Evolutionary conservation across 2,888 invertebrate species (phyloP).

Genomic region (Hypsopygia costalis): DNA sequence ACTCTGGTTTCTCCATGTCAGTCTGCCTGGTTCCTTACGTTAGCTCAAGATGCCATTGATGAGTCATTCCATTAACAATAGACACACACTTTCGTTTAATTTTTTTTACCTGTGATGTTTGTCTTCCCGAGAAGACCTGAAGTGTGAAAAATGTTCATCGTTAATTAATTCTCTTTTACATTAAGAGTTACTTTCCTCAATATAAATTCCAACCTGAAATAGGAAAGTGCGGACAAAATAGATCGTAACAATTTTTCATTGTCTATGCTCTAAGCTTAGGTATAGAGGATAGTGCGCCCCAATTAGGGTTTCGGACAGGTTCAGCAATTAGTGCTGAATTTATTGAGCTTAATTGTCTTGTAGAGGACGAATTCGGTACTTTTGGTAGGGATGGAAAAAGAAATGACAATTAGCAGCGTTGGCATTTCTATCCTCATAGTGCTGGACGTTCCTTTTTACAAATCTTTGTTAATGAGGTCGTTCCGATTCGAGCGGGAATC

Average conservation of each 20-base stretch:
- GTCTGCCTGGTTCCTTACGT: conserved; percentile 40
- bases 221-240: conserved; percentile 73
- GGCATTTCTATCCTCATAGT: conserved; percentile 19
- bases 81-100: conserved; percentile 52
- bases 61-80: conserved; percentile 61
- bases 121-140: conserved; percentile 83
- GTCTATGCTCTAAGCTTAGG: conserved; percentile 21
- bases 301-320: conserved; percentile 54
- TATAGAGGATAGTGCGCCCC: conserved; percentile 37
- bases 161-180: conserved; percentile 69
- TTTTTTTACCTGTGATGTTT: conserved; percentile 78
- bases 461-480: conserved; percentile 19
- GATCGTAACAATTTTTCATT: conserved; percentile 50
- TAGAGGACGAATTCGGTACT: conserved; percentile 36
- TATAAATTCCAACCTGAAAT: conserved; percentile 73
- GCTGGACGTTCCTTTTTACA: conserved; percentile 16
- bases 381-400: conserved; percentile 27
- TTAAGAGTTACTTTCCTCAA: conserved; percentile 46
- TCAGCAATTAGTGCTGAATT: conserved; percentile 51
- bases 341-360: conserved; percentile 48
- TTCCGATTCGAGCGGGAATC: conserved; percentile 18
- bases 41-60: conserved; percentile 40
- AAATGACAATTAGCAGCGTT: conserved; percentile 41
- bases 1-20: no score
- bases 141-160: conserved; percentile 79